A percentile compares a stretch with the other conserved stretches of the same genome.
Evolutionary conservation across 2,888 invertebrate species (phyloP).

Genomic region (Drosophila prolongata): DNA sequence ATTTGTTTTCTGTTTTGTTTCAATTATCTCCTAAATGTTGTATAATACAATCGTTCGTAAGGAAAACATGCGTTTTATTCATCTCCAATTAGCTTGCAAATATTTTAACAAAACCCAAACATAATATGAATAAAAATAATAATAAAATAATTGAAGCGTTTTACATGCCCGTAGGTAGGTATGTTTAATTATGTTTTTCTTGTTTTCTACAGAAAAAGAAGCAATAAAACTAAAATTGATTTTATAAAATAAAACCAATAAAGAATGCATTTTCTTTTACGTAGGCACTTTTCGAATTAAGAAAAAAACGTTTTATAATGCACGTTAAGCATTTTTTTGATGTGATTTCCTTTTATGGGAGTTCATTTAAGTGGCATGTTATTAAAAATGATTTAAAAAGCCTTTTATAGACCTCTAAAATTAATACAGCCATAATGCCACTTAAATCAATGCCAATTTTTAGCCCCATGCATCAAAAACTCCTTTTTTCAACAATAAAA

Average conservation of each 20-base stretch:
- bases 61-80: slow-evolving; percentile 48
- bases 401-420: background rate
- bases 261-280: slow-evolving; percentile 41
- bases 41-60: slow-evolving; percentile 50
- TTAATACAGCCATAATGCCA: slow-evolving; percentile 12
- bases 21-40: slow-evolving; percentile 46
- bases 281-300: slow-evolving; percentile 39
- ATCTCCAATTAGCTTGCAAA: slow-evolving; percentile 44
- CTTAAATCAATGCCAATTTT: slow-evolving; percentile 16
- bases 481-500: slow-evolving; percentile 4
- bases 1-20: slow-evolving; percentile 31
- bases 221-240: slow-evolving; percentile 27
- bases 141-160: slow-evolving; percentile 47
- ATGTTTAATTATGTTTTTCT: slow-evolving; percentile 46
- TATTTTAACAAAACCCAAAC: slow-evolving; percentile 24
- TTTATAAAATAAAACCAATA: slow-evolving; percentile 9
- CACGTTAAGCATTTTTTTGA: slow-evolving; percentile 36
- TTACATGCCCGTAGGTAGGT: slow-evolving; percentile 62
- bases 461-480: slow-evolving; percentile 21
- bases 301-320: slow-evolving; percentile 20
- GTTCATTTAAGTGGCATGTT: slow-evolving; percentile 35
- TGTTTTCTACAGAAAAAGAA: slow-evolving; percentile 25
- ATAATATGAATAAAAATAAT: slow-evolving; percentile 32
- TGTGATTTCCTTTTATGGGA: slow-evolving; percentile 25
- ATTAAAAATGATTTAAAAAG: background rate